phyloP scores from a whole-genome alignment of 2,113 vertebrate genomes.

The Crotalus horridus region DNA sequence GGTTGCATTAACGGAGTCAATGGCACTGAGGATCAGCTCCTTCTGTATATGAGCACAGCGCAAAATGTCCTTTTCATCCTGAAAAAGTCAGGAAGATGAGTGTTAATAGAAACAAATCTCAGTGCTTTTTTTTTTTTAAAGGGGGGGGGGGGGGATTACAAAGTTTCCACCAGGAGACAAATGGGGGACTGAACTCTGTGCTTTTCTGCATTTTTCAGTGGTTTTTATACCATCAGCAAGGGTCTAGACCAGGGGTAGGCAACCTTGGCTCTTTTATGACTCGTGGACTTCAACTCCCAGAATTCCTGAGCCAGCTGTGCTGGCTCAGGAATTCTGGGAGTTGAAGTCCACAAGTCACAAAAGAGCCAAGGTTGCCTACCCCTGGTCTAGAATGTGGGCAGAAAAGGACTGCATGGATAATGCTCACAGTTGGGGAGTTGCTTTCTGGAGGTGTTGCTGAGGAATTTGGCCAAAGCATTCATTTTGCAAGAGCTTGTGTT shows the following conservation, averaged over 20 bases:
- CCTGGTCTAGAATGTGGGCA: not conserved
- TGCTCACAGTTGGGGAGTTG: not conserved
- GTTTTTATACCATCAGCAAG: too few species aligned
- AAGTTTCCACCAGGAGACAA: not conserved
- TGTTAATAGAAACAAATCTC: not conserved
- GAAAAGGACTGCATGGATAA: not conserved
- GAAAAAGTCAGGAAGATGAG: not conserved
- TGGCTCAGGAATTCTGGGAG: too few species aligned
- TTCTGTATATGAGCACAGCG: slow-evolving; percentile 94
- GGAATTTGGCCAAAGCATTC: not conserved
- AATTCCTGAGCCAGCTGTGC: too few species aligned
- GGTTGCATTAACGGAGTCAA: slow-evolving; percentile 87
- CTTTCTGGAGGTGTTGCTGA: not conserved
- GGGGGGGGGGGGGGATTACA: not conserved
- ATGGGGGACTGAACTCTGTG: not conserved
- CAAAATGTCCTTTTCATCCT: slow-evolving; percentile 86
- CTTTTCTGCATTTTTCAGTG: not conserved
- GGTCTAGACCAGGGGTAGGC: not conserved
- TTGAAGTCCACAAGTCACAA: not conserved
- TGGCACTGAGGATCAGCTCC: slow-evolving; percentile 89
- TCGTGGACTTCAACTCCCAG: too few species aligned
- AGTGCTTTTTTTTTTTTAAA: not conserved
- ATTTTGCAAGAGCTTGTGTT: not conserved
- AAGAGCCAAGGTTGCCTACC: too few species aligned
- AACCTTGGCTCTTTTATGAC: too few species aligned